Conservation (phyloP, 2,797 vertebrate species). For the Phataginus tricuspis region DNA sequence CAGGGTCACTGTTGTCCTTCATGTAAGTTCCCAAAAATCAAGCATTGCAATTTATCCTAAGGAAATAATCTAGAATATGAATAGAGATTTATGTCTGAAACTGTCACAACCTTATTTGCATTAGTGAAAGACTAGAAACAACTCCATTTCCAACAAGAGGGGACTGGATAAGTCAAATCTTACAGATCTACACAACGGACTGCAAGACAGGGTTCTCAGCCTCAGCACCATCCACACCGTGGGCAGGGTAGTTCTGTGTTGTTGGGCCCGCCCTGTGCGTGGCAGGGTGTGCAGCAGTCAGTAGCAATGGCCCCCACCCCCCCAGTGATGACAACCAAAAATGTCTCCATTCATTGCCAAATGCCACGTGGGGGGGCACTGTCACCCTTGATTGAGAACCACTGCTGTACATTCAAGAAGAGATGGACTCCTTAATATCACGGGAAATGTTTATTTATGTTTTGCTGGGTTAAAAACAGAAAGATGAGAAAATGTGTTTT, state of each 20-base stretch:
- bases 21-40: background rate
- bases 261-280: background rate
- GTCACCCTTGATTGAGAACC: background rate
- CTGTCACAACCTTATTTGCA: background rate
- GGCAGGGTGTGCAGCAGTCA: too few species aligned
- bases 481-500: background rate
- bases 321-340: background rate
- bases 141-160: background rate
- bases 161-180: too few species aligned
- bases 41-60: background rate
- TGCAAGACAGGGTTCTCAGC: background rate
- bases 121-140: background rate
- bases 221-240: fast-evolving
- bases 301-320: fast-evolving
- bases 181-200: fast-evolving
- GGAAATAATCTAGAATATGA: background rate
- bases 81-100: background rate
- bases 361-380: background rate
- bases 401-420: background rate
- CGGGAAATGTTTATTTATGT: background rate
- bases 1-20: background rate
- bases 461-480: background rate
- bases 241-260: fast-evolving
- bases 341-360: background rate
- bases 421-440: background rate